Evolutionary conservation across 2,888 invertebrate genomes (phyloP).

Genomic region (Proisotoma minuta): DNA sequence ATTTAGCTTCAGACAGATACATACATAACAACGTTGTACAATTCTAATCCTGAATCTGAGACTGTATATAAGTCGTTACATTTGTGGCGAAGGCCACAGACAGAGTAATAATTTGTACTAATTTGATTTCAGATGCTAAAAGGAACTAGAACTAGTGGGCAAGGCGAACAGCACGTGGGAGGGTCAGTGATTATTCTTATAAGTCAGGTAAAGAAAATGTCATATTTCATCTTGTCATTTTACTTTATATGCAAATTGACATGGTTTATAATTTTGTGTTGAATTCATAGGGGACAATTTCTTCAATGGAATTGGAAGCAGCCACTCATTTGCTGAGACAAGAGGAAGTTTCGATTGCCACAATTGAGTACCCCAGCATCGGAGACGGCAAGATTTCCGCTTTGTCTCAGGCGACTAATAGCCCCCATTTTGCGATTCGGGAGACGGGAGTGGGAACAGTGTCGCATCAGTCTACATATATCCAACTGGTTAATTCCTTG

Average conservation of each 20-base stretch:
- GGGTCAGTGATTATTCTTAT: conserved; percentile 58
- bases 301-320: conserved; percentile 52
- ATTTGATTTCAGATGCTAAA: conserved; percentile 53
- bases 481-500: conserved; percentile 44
- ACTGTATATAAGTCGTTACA: too few relatives aligned
- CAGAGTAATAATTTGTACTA: conserved; percentile 12
- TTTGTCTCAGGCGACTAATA: conserved; percentile 40
- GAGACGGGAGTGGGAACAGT: conserved; percentile 46
- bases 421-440: conserved; percentile 44
- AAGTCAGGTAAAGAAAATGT: too few relatives aligned
- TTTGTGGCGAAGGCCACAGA: too few relatives aligned
- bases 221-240: too few relatives aligned
- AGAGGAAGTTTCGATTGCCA: conserved; percentile 55
- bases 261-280: too few relatives aligned
- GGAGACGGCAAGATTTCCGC: conserved; percentile 43
- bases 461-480: conserved; percentile 45
- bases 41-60: too few relatives aligned
- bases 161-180: conserved; percentile 49
- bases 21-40: too few relatives aligned
- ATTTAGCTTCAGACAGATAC: too few relatives aligned
- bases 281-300: too few relatives aligned
- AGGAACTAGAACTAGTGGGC: too few relatives aligned
- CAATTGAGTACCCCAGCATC: conserved; percentile 50
- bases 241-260: too few relatives aligned
- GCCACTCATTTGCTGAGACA: conserved; percentile 52